phyloP scores from a whole-genome alignment of 2,888 invertebrate species.

The Trilocha varians region DNA sequence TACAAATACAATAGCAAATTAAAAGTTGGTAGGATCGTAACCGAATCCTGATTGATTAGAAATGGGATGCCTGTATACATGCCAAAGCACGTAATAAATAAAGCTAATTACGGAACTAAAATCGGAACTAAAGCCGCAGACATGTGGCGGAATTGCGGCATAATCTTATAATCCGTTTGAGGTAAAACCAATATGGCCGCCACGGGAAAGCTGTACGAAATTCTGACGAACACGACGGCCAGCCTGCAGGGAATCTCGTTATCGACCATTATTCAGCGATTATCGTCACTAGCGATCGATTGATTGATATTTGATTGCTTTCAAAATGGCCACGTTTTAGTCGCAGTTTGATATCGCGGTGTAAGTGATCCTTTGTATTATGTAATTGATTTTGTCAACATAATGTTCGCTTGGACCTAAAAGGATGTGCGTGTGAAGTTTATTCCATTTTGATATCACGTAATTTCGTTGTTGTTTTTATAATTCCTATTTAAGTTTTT shows the following conservation, averaged over 20 bases:
- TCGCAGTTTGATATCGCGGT: background rate
- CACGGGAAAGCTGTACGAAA: conserved; percentile 24
- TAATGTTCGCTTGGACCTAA: too few species aligned
- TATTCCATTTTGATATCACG: too few species aligned
- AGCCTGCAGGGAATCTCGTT: conserved; percentile 28
- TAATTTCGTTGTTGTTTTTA: too few species aligned
- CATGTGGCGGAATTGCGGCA: conserved; percentile 13
- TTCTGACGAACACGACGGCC: conserved; percentile 15
- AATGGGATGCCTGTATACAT: too few species aligned
- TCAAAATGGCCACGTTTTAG: background rate
- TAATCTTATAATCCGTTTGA: conserved; percentile 46
- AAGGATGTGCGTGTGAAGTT: too few species aligned
- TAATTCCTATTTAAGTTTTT: too few species aligned
- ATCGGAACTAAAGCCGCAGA: conserved; percentile 30
- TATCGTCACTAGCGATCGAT: conserved; percentile 3
- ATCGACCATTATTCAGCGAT: conserved; percentile 7
- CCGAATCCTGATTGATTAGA: too few species aligned
- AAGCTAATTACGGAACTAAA: background rate
- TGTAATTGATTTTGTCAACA: too few species aligned
- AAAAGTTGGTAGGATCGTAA: too few species aligned
- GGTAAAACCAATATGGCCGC: conserved; percentile 44
- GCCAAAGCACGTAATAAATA: background rate
- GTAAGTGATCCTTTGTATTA: too few species aligned
- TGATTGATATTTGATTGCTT: background rate
- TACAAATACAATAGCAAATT: too few species aligned